Evolutionary conservation across 2,888 invertebrate species (phyloP), one percentile per base, ranked within the genome.

Genomic region (Leptogaster cylindrica): DNA sequence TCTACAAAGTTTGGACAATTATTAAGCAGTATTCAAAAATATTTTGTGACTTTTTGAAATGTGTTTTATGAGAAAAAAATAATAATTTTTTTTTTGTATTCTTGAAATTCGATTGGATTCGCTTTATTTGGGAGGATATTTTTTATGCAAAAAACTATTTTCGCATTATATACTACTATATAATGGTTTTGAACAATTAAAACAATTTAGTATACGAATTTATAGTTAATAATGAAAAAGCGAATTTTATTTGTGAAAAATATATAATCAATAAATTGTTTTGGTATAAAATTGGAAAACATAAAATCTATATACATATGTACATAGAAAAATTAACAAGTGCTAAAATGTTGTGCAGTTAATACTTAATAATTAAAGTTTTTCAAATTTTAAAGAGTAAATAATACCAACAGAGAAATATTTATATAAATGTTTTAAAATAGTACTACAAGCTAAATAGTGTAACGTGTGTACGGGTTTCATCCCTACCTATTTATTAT

Each of bases 191-290:
- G n/a, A n/a, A n/a, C n/a, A n/a, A n/a, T n/a, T n/a, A n/a, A n/a
- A n/a, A n/a, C n/a, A 52, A 52, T n/a, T 33, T 52, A 33, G 52
- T 52, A 52, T 52, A 52, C 52, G 52, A 52, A 52, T 52, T 52
- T 52, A 52, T 52, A 18, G 18, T 7, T 36, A 7, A 36, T 7
- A 36, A 36, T 52, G 16, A 20, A 18, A 52, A 52, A 36, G 10
- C 20, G 1, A 18, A 44, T 44, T 18, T 44, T 8, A 41, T 20
- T 31, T 52, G 8, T 52, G 31, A 18, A 20, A 12, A 16, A 55
- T 10, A 33, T 5, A 16, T 16, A 55, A 16, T 16, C 4, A 28
- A 50, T 12, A 23, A 27, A 23, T 50, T 50, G 50, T 50, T 50
- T 50, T 52, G 52, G 16, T 58, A 58, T 23, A n/a, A 14, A 20